These are phyloP conservation scores for Chelonus formosanus DNA, from an alignment of 2,888 invertebrate species.

Conservation along the genomic window DNA sequence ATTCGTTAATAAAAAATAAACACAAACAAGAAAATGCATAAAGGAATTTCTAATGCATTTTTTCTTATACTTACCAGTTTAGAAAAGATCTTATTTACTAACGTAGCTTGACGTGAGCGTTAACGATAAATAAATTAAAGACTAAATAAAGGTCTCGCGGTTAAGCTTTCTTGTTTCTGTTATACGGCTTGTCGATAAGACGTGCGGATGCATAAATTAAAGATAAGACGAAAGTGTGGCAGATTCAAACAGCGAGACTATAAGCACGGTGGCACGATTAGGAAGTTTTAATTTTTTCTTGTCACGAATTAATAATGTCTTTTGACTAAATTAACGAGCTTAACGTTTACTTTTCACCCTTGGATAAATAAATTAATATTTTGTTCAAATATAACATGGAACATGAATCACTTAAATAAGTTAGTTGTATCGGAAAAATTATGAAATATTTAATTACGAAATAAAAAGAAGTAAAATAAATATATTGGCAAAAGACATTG, in stretches of 20 bases:
- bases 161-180: conserved; percentile 35
- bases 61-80: not conserved
- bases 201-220: conserved; percentile 43
- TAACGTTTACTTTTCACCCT: not conserved
- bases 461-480: too few species aligned
- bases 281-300: conserved; percentile 36
- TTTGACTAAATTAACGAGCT: conserved; percentile 15
- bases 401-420: too few species aligned
- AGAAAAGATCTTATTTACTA: not conserved
- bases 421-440: too few species aligned
- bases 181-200: conserved; percentile 40
- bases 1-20: too few species aligned
- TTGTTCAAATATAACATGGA: too few species aligned
- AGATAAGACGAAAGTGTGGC: conserved; percentile 38
- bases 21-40: too few species aligned
- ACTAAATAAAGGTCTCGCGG: conserved; percentile 37
- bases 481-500: too few species aligned
- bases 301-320: conserved; percentile 32
- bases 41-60: not conserved
- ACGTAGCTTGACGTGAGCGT: not conserved
- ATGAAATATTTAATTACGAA: too few species aligned
- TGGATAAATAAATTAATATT: conserved; percentile 2
- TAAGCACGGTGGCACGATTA: conserved; percentile 21
- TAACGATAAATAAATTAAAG: conserved; percentile 41
- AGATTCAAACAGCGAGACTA: conserved; percentile 18